Evolutionary conservation across 1,140 invertebrate species (phyloP), one percentile per base, ranked within the genome.

Genomic region (Plectrocnemia conspersa): DNA sequence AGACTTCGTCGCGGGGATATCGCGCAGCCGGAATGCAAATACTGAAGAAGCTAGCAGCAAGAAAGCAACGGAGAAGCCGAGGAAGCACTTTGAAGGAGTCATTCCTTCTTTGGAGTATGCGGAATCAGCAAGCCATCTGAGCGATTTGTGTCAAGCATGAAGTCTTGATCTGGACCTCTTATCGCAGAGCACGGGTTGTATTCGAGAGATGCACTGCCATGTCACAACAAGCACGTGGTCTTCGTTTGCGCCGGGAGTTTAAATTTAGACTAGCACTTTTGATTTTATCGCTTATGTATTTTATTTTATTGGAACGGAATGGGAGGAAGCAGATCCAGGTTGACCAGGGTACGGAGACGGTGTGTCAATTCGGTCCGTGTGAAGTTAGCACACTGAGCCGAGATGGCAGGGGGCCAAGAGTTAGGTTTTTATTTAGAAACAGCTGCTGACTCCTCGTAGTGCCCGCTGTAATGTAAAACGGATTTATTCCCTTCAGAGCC

Each of bases 1-100:
- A 23, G 21, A 36, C 60, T 62, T 65, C 59, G 62, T 72, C 70
- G 72, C 68, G 63, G 65, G 69, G 68, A 70, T 68, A 72, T 74
- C 65, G 58, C 69, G 64, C 52, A 58, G 58, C 41, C 62, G 65
- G 19, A 45, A 45, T 11, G 42, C 23, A 11, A 27, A 15, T 7
- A 13, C 11, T 6, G 29, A 13, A 16, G 9, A 2, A 15, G 42
- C 42, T 4, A 23, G 29, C 13, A 45, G 10, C 6, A 45, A 6
- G 23, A 45, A n/a, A 25, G 16, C 18, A 48, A 18, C 27, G 11
- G 16, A 32, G 19, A 42, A 23, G 40, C 40, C 19, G 11, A 9
- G 13, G 5, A 5, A 16, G 15, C 15, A 38, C 40, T 13, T 44
- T 5, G 40, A 44, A 21, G 40, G 21, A 44, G 21, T 44, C 40